Evolutionary conservation across 2,113 vertebrate genomes (phyloP).

Genomic region (Psittacula cyanocephala): DNA sequence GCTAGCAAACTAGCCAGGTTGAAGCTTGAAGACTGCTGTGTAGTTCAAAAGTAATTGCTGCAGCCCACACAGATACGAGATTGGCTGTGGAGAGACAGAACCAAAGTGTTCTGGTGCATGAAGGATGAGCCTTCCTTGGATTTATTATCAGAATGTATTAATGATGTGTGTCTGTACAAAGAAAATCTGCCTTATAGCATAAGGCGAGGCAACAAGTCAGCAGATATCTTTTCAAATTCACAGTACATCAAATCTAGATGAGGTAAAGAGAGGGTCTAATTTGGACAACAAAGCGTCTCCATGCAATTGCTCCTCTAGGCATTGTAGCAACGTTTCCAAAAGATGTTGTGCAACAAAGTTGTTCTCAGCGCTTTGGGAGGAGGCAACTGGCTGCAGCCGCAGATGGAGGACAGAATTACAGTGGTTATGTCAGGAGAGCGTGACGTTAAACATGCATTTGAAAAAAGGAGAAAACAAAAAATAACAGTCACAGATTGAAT

Average conservation of each 20-base stretch:
- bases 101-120: background rate
- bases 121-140: background rate
- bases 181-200: background rate
- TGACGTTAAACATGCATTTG: background rate
- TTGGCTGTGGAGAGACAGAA: background rate
- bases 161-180: background rate
- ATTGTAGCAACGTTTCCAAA: background rate
- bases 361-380: background rate
- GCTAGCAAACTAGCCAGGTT: background rate
- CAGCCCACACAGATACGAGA: background rate
- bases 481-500: background rate
- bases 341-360: background rate
- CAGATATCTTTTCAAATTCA: background rate
- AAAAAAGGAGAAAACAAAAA: background rate
- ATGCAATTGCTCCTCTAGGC: background rate
- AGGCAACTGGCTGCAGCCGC: background rate
- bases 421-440: background rate
- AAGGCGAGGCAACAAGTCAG: background rate
- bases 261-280: background rate
- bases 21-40: background rate
- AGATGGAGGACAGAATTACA: background rate
- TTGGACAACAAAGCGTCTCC: background rate
- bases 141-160: background rate
- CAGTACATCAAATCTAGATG: background rate
- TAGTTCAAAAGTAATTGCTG: background rate